These are phyloP conservation scores for Drosophila albomicans DNA, from an alignment of 1,140 invertebrate species.

Conservation along the genomic window DNA sequence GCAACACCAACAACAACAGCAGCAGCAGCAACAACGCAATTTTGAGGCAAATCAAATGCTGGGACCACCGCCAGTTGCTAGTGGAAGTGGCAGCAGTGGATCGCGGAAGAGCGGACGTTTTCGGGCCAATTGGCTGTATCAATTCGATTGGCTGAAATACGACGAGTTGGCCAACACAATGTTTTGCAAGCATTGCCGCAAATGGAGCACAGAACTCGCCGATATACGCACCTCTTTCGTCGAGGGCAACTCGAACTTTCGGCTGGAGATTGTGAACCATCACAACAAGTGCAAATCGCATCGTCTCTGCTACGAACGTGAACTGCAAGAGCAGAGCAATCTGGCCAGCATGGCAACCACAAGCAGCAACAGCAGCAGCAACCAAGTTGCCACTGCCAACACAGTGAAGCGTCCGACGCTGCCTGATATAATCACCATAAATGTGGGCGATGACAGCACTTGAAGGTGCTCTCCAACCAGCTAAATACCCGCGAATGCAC, in stretches of 20 bases:
- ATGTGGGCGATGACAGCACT: constrained; percentile 76
- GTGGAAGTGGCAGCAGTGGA: constrained; percentile 7
- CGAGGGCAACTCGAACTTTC: constrained; percentile 90
- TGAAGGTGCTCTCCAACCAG: constrained; percentile 14
- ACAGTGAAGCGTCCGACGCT: constrained; percentile 21
- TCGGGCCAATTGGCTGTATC: constrained; percentile 88
- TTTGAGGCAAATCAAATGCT: constrained; percentile 28
- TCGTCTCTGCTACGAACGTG: constrained; percentile 87
- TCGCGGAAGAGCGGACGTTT: constrained; percentile 88
- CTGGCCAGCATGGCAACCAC: constrained; percentile 60
- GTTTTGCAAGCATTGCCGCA: constrained; percentile 90
- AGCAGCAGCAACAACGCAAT: constrained; percentile 16
- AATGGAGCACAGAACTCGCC: constrained; percentile 89
- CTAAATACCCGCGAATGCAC: constrained; percentile 17
- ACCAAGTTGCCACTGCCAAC: not conserved
- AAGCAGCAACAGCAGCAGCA: constrained; percentile 21
- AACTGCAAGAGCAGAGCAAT: constrained; percentile 84
- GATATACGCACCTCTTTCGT: constrained; percentile 91
- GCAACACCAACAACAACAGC: constrained; percentile 48
- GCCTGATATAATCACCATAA: constrained; percentile 79
- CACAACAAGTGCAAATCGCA: constrained; percentile 92
- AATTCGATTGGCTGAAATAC: constrained; percentile 89
- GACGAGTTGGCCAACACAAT: constrained; percentile 89
- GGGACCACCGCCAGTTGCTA: constrained; percentile 17
- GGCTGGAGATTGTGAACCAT: constrained; percentile 91